Base-by-base conservation (phyloP, 2,797 vertebrate species). In the Protonibea diacanthus region DNA sequence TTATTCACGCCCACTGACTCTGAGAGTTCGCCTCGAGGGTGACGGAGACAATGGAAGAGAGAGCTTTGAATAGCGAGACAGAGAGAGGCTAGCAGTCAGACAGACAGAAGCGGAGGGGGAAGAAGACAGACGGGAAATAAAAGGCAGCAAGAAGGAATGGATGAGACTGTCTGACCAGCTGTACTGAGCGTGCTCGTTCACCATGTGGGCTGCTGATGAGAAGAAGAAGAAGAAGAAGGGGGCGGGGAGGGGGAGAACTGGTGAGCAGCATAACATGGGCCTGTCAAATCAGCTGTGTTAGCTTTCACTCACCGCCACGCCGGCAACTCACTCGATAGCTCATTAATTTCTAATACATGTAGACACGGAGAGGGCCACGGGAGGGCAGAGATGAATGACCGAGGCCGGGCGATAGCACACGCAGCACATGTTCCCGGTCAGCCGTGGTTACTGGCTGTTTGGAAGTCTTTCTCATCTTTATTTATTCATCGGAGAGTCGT, bases 1-100 rank as follows among this genome's bases (percentile, higher is more conserved):
- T 90, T 88, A 88, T 73, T 92, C 76, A 80, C 47, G 71, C 79
- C 78, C 71, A 71, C 85, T 90, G 81, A 89, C 81, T 89, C 69
- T 48, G 72, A 80, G 75, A 86, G 64, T 86, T 90, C 84, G 81
- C 80, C 91, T 77, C 0, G 15, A 80, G 84, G 90, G 69, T 20
- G 47, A 55, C 14, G 25, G 73, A 49, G 80, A 52, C 67, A 86
- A 4, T 42, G 76, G 73, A 72, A 76, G 76, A 86, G 76, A 86
- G 80, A 73, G 62, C 65, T 85, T 74, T 79, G 70, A 87, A 78
- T 20, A 80, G 68, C 2, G 23, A 76, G 76, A 84, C 44, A 49
- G 61, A 79, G 40, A 72, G 42, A 51, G 52, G 23, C 27, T 0
- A 29, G 62, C 17, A 53, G 60, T n/a, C 14, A 27, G 69, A 67